phyloP scores from a whole-genome alignment of 2,797 vertebrate genomes.

The Uromys caudimaculatus region DNA sequence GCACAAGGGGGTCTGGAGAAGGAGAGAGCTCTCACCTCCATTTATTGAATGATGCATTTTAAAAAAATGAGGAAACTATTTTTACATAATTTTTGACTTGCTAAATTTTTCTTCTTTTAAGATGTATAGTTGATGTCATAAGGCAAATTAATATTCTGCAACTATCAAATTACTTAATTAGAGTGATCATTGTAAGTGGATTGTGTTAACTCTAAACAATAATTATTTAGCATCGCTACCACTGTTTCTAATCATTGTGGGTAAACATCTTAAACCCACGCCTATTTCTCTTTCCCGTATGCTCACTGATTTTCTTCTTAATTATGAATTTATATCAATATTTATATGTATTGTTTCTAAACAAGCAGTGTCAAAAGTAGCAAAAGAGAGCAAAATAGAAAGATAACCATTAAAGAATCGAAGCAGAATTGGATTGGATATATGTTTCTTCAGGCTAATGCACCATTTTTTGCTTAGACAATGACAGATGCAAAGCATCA shows the following conservation, averaged over 20 bases:
- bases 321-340: neutral
- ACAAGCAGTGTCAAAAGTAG: neutral
- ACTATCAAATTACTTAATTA: neutral
- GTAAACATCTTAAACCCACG: neutral
- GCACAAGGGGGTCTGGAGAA: neutral
- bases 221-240: neutral
- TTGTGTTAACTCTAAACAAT: neutral
- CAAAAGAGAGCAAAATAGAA: neutral
- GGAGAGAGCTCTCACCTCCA: fast-evolving
- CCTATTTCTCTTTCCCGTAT: neutral
- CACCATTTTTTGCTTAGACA: neutral
- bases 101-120: slow-evolving; percentile 31
- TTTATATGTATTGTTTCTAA: neutral
- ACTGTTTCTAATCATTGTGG: neutral
- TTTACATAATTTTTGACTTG: neutral
- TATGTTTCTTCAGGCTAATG: neutral
- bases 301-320: neutral
- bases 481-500: neutral
- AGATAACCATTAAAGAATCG: slow-evolving; percentile 33
- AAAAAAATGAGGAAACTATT: neutral
- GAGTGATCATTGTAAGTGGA: neutral
- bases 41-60: neutral
- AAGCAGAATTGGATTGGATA: slow-evolving; percentile 7
- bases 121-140: neutral
- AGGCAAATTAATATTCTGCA: neutral